phyloP scores from a whole-genome alignment of 2,113 vertebrate genomes.

The Azemiops feae region DNA sequence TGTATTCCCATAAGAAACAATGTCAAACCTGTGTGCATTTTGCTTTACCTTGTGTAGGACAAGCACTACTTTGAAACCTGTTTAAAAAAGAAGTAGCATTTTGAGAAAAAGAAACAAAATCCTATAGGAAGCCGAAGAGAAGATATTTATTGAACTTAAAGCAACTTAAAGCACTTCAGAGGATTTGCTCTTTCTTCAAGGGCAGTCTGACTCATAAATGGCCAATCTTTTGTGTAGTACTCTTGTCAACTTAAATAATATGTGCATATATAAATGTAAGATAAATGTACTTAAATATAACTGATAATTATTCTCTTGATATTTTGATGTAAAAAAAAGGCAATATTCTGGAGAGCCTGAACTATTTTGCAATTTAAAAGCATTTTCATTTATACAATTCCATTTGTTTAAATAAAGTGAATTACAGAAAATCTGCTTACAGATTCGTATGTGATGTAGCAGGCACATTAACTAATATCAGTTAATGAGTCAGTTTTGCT shows the following conservation, averaged over 20 bases:
- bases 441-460: background rate
- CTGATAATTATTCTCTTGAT: background rate
- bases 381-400: background rate
- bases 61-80: background rate
- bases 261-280: background rate
- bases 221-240: background rate
- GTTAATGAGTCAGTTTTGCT: background rate
- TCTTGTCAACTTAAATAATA: background rate
- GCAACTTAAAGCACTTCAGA: background rate
- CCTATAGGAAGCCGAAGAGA: background rate
- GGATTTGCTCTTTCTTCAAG: background rate
- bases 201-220: background rate
- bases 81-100: background rate
- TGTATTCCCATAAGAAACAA: background rate
- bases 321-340: background rate
- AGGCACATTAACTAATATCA: background rate
- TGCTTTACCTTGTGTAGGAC: background rate
- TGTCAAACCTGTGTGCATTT: background rate
- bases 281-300: background rate
- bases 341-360: background rate
- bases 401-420: background rate
- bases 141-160: background rate
- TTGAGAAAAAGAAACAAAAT: background rate
- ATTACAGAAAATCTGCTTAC: background rate
- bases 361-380: background rate